Conservation (phyloP, 1,140 invertebrate species). For the Drosophila kikkawai region DNA sequence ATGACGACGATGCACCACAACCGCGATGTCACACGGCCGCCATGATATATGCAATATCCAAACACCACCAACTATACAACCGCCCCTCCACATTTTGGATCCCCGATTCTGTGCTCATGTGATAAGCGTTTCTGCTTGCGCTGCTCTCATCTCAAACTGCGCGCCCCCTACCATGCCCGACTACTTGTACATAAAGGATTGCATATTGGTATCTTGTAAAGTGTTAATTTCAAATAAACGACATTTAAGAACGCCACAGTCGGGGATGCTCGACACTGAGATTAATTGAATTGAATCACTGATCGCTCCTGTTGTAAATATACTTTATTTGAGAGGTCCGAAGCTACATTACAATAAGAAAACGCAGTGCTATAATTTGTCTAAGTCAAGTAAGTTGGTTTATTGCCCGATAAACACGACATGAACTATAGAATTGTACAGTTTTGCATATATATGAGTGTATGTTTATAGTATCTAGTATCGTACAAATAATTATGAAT, state of each 20-base stretch:
- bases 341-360: background rate
- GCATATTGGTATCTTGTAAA: conserved; percentile 57
- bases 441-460: conserved; percentile 24
- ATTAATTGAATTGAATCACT: conserved; percentile 14
- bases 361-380: conserved; percentile 5
- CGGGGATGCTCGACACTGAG: conserved; percentile 41
- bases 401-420: conserved; percentile 56
- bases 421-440: conserved; percentile 52
- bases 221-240: conserved; percentile 53
- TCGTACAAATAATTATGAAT: conserved; percentile 33
- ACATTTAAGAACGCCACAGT: conserved; percentile 37
- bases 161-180: conserved; percentile 39
- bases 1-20: conserved; percentile 36
- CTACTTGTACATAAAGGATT: conserved; percentile 56
- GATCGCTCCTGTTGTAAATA: background rate
- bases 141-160: conserved; percentile 62
- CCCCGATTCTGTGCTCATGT: conserved; percentile 67
- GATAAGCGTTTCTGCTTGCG: conserved; percentile 72
- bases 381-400: conserved; percentile 50
- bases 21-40: conserved; percentile 40
- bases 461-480: conserved; percentile 25
- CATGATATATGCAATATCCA: conserved; percentile 28
- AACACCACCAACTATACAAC: conserved; percentile 11
- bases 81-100: conserved; percentile 16
- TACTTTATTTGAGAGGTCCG: background rate